Evolutionary conservation across 2,113 vertebrate species (phyloP), one percentile per base, ranked within the genome.

Genomic region (Heterochromis multidens): DNA sequence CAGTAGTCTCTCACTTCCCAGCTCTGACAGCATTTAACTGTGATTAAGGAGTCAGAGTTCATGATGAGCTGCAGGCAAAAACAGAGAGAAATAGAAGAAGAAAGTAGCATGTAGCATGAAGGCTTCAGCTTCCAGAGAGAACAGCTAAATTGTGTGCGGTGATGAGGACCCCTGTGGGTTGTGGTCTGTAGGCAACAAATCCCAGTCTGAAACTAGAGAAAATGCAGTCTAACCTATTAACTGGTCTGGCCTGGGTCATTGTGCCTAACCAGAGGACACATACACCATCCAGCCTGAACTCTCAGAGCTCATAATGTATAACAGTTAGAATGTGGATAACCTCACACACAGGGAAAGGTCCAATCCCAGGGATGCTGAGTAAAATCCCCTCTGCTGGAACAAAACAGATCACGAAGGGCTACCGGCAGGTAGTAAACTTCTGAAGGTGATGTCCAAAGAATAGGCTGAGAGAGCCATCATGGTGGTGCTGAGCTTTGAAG

Each of bases 1-100:
- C 84, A 83, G 83, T 83, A 79, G 79, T 87, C 88, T 90, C 89
- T 93, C 87, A 88, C 89, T 82, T 82, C 54, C 67, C 59, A 40
- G 80, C 93, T 88, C 88, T 91, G 92, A 94, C 92, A 90, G 92
- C 90, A 93, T 95, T 96, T 95, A 94, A 93, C 92, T 88, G 81
- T 94, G 95, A 95, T 96, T 96, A 94, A 94, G 80, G 84, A 92
- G 93, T 94, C 92, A 94, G 92, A 94, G 93, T 92, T 95, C 94
- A 94, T 31, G 80, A 89, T 79, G 87, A 89, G 92, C 94, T 90
- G 89, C 3, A 25, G 94, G 94, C 88, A 88, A 93, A 94, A 84
- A 85, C 80, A 86, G 62, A 87, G 88, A 87, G 79, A 88, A 88
- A 91, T 77, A 60, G 80, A 65, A 88, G 58, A 87, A 56, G 79